Conservation (phyloP, 2,113 vertebrate genomes). For the Takifugu flavidus region DNA sequence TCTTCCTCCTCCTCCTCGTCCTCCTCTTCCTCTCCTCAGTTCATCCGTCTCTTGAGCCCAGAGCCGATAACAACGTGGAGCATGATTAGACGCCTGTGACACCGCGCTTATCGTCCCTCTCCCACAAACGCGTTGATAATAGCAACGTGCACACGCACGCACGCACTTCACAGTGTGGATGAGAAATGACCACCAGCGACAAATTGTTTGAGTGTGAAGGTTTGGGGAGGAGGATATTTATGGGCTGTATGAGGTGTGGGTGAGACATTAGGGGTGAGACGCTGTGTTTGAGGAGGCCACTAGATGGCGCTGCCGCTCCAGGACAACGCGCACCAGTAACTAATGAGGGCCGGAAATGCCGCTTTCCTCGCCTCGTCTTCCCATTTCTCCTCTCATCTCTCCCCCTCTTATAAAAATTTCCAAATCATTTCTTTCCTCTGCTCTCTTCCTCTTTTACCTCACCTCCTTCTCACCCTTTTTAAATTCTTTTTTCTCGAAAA, state of each 20-base stretch:
- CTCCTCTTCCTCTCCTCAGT: constrained; percentile 18
- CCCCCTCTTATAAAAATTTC: no score
- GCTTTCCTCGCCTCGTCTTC: not conserved
- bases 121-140: constrained; percentile 52
- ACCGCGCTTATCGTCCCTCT: constrained; percentile 55
- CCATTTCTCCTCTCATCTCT: not conserved
- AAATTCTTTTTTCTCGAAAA: not conserved
- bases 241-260: constrained; percentile 7
- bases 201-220: constrained; percentile 27
- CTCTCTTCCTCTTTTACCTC: not conserved
- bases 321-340: not conserved
- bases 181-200: constrained; percentile 28
- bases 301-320: constrained; percentile 46
- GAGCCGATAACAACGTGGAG: constrained; percentile 57
- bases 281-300: constrained; percentile 1
- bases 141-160: constrained; percentile 30
- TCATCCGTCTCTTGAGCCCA: constrained; percentile 36
- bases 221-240: constrained; percentile 11
- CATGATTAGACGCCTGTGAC: constrained; percentile 63
- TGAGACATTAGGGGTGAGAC: not conserved
- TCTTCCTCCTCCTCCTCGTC: constrained; percentile 9
- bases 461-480: not conserved
- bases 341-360: no score
- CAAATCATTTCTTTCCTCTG: not conserved
- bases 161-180: constrained; percentile 23